Evolutionary conservation across 2,113 vertebrate genomes (phyloP), one percentile per base, ranked within the genome.

Genomic region (Microcebus ravelobensis): DNA sequence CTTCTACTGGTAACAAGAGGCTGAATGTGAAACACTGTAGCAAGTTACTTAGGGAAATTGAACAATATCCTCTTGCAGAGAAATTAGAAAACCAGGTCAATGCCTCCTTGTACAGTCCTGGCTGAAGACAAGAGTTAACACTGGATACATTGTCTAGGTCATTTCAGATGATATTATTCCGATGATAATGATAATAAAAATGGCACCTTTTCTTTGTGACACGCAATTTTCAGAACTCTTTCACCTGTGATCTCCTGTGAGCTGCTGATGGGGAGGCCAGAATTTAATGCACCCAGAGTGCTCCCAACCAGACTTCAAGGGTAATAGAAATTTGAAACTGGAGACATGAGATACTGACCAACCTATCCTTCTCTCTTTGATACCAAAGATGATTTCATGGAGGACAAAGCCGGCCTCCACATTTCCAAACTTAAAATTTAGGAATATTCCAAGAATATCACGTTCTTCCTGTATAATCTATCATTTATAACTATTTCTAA

Each of bases 141-240:
- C 31, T 55, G 55, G 52, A 31, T 57, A 76, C 55, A n/a, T 45
- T 57, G 59, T 95, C 95, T 79, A 91, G 67, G 91, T 93, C 67
- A 82, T 73, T 94, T 92, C 77, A 82, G 82, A 67, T 65, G 45
- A 21, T 34, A 48, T 76, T 71, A 71, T 85, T 71, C 95, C 82
- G 90, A 87, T 27, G 21, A 81, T 65, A 90, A 89, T 50, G 50
- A 73, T 87, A 74, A 93, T 85, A 83, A 92, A 87, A 92, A 93
- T 42, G 55, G 52, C 10, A 89, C 34, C 42, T 52, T 71, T 85
- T 55, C 36, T 84, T 67, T 61, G 67, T 74, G 63, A 83, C 68
- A 59, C 14, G 74, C 27, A 57, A 14, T 92, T 96, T 95, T 82
- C 76, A 87, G 80, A 95, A 77, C 59, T 55, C 21, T 18, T 65